Percentiles rank a stretch among this genome's conserved stretches.
Evolutionary conservation across 2,888 invertebrate species (phyloP).

Genomic region (Agrotis puta): DNA sequence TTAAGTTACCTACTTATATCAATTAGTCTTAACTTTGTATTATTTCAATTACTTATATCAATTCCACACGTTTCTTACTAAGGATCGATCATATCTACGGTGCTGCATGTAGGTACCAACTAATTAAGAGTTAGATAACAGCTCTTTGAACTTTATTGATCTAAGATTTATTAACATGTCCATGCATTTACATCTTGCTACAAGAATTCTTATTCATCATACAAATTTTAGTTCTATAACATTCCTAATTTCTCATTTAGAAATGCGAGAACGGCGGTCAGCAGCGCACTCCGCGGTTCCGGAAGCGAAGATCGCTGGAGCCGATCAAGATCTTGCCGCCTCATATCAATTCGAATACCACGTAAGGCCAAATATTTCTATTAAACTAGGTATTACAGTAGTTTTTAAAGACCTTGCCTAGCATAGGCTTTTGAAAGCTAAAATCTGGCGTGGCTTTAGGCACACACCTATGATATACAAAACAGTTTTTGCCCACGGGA

Average conservation of each 20-base stretch:
- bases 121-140: too few relatives aligned
- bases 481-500: background rate
- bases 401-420: too few relatives aligned
- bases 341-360: constrained; percentile 48
- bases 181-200: background rate
- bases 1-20: too few relatives aligned
- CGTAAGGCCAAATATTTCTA: constrained; percentile 46
- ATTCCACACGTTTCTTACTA: too few relatives aligned
- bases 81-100: too few relatives aligned
- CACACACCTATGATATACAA: background rate
- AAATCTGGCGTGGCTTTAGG: background rate
- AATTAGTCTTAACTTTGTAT: too few relatives aligned
- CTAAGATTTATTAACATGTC: too few relatives aligned
- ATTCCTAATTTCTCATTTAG: constrained; percentile 53
- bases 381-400: too few relatives aligned
- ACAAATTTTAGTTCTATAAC: background rate
- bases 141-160: too few relatives aligned
- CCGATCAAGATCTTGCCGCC: constrained; percentile 63
- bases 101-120: too few relatives aligned
- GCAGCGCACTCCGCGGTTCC: constrained; percentile 33
- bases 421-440: background rate
- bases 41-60: too few relatives aligned
- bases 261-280: constrained; percentile 67
- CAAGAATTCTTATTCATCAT: background rate
- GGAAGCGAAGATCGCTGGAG: constrained; percentile 72